A percentile compares a stretch with the other conserved stretches of the same genome.
phyloP scores from a whole-genome alignment of 2,797 vertebrate species.

The Cottoperca gobio region DNA sequence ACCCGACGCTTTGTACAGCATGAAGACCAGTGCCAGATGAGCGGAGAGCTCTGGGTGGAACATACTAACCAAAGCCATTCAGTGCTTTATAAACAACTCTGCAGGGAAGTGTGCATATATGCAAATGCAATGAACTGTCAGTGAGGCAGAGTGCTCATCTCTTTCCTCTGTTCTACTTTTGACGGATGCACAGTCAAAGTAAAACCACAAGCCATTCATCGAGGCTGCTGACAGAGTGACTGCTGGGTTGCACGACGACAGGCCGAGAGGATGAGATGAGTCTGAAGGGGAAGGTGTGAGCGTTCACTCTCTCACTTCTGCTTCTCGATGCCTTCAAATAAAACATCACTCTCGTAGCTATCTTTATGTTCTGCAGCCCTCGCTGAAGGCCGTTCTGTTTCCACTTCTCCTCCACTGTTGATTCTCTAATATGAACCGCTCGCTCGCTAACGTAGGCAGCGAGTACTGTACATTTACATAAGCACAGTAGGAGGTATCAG shows the following conservation, averaged over 20 bases:
- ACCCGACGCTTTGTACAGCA: neutral
- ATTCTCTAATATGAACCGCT: slow-evolving; percentile 6
- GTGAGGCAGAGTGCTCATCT: slow-evolving; percentile 1
- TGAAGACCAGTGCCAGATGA: neutral
- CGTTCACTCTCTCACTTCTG: slow-evolving; percentile 37
- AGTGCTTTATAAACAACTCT: slow-evolving; percentile 20
- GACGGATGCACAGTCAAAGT: slow-evolving; percentile 38
- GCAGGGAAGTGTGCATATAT: neutral
- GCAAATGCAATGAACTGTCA: slow-evolving; percentile 13
- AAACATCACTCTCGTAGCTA: slow-evolving; percentile 34
- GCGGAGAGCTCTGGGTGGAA: slow-evolving; percentile 22
- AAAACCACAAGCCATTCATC: slow-evolving; percentile 37
- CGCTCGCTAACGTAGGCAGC: slow-evolving; percentile 6
- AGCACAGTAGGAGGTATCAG: slow-evolving; percentile 12
- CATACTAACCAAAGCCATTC: slow-evolving; percentile 6
- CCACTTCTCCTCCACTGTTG: neutral
- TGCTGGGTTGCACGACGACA: neutral
- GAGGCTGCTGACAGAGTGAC: slow-evolving; percentile 44
- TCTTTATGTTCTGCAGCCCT: slow-evolving; percentile 21
- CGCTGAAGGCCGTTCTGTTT: slow-evolving; percentile 6
- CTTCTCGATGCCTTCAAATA: slow-evolving; percentile 39
- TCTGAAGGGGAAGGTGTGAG: slow-evolving; percentile 18
- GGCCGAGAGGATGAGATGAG: slow-evolving; percentile 40
- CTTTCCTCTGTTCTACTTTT: slow-evolving; percentile 33
- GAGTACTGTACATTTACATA: slow-evolving; percentile 28